Evolutionary conservation across 2,888 invertebrate species (phyloP), one percentile per base, ranked within the genome.

Genomic region (Melanostoma scalare): DNA sequence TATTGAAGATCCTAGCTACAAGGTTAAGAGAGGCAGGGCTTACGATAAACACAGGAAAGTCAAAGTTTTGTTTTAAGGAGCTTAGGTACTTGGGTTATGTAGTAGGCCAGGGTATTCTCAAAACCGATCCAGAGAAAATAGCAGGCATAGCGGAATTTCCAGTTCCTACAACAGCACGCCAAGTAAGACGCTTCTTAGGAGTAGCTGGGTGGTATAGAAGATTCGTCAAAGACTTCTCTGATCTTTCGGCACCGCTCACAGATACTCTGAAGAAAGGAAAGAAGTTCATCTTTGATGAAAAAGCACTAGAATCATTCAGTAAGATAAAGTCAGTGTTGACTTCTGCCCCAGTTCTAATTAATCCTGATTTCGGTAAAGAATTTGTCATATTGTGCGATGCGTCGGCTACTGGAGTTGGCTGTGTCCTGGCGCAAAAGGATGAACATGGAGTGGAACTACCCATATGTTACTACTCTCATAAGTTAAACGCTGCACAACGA

Each of bases 401-500:
- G 20, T 20, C 20, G 0, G 20, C 20, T 0, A 20, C 20, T 20
- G 20, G 20, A 20, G 20, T 20, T 20, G 73, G 73, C 9, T 30
- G 55, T 3, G 63, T 55, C 3, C 10, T 74, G n/a, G 52, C 20
- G 2, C 56, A 65, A 33, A 6, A 4, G 4, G 60, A 55, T 8
- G 30, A 38, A 6, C 9, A 61, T 5, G 58, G 58, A 20, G 1
- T 9, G 1, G 58, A 71, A 40, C 31, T 38, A 0, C 67, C 58
- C 8, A 52, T 68, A 4, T 50, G 9, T 20, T 46, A n/a, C 8
- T 48, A 36, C n/a, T 68, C 52, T 0, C 35, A 58, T 3, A 67
- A 75, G 33, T 6, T 75, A 0, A 75, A 75, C 9, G 9, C 35
- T 2, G 48, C 60, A 3, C 61, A 20, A 20, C 20, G 20, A 20